phyloP scores from a whole-genome alignment of 2,888 invertebrate species.

The Molanna angustata region DNA sequence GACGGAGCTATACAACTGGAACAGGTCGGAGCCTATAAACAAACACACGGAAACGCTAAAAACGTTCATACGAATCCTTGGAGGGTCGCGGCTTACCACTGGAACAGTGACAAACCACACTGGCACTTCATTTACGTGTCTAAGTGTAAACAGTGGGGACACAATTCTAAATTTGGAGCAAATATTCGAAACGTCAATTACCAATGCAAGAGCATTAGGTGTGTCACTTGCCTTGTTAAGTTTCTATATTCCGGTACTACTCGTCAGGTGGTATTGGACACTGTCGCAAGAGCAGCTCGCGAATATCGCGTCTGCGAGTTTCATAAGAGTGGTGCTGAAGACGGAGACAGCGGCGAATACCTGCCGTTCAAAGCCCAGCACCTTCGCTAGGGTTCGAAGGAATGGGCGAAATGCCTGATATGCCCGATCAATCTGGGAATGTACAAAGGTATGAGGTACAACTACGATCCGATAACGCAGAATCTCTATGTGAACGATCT shows the following conservation, averaged over 20 bases:
- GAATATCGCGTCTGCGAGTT: slow-evolving; percentile 10
- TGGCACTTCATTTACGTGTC: slow-evolving; percentile 16
- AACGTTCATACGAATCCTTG: slow-evolving; percentile 6
- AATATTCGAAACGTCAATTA: slow-evolving; percentile 7
- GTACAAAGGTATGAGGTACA: slow-evolving; percentile 10
- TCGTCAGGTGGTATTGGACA: slow-evolving; percentile 19
- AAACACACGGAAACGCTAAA: neutral
- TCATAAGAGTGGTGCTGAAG: slow-evolving; percentile 10
- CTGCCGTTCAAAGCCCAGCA: slow-evolving; percentile 14
- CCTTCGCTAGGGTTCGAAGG: slow-evolving; percentile 9
- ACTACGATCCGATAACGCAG: neutral
- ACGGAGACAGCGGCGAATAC: slow-evolving; percentile 1
- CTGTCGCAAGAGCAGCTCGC: slow-evolving; percentile 9
- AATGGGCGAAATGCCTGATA: slow-evolving; percentile 11
- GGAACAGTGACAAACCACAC: slow-evolving; percentile 8
- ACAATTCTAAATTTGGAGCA: slow-evolving; percentile 9
- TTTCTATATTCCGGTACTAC: slow-evolving; percentile 14
- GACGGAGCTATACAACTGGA: neutral
- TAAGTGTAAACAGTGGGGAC: slow-evolving; percentile 16
- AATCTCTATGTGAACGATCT: neutral
- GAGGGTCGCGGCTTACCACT: slow-evolving; percentile 9
- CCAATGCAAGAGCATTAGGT: slow-evolving; percentile 7
- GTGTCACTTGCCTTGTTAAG: slow-evolving; percentile 13
- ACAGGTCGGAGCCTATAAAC: neutral
- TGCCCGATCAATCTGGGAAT: slow-evolving; percentile 4